These are phyloP conservation scores for Anguilla rostrata DNA, from an alignment of 2,113 vertebrate species.

Conservation along the genomic window DNA sequence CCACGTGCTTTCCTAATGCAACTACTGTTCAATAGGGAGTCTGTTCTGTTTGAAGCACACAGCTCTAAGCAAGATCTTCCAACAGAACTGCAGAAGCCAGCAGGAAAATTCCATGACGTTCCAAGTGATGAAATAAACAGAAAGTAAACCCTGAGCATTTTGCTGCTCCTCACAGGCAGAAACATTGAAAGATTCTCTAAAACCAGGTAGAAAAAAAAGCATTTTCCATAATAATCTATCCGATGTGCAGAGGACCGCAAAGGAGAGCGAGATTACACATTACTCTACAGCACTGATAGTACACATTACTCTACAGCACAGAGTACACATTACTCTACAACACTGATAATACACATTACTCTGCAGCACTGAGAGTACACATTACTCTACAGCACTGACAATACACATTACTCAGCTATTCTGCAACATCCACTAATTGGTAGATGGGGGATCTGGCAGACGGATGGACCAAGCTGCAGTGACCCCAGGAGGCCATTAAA, in stretches of 20 bases:
- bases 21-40: not conserved
- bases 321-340: too few species aligned
- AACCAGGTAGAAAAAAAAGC: not conserved
- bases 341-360: too few species aligned
- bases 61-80: not conserved
- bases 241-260: not conserved
- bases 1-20: conserved; percentile 23
- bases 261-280: not conserved
- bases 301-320: too few species aligned
- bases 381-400: not conserved
- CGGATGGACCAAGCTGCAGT: not conserved
- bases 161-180: not conserved
- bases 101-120: conserved; percentile 24
- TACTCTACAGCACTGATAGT: too few species aligned
- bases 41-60: not conserved
- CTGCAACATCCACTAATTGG: not conserved
- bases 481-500: conserved; percentile 9
- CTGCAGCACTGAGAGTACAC: too few species aligned
- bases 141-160: conserved; percentile 2
- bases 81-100: conserved; percentile 4
- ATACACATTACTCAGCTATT: not conserved
- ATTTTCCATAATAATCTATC: conserved; percentile 4
- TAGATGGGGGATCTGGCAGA: not conserved
- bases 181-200: not conserved
- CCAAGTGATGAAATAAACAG: conserved; percentile 8